phyloP scores from a whole-genome alignment of 2,888 invertebrate genomes.

The Megastigmus dorsalis region DNA sequence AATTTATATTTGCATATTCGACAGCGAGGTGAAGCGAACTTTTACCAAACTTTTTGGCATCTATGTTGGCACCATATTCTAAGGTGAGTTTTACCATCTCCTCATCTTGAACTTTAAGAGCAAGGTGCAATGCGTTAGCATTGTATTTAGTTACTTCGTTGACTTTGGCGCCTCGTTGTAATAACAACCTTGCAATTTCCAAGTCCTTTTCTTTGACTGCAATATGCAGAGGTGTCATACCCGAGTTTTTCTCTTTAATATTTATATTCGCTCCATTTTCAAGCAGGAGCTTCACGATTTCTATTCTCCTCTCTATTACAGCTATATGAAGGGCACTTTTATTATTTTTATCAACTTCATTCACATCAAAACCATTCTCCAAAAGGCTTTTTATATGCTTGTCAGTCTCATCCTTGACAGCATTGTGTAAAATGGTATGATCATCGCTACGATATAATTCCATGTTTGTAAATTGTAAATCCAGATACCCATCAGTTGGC shows the following conservation, averaged over 20 bases:
- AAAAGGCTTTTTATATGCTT: background rate
- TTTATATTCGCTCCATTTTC: constrained; percentile 11
- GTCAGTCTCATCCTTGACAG: background rate
- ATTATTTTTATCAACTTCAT: background rate
- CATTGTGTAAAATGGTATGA: background rate
- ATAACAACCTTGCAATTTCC: constrained; percentile 1
- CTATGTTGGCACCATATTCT: background rate
- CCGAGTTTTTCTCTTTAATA: background rate
- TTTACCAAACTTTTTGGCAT: constrained; percentile 13
- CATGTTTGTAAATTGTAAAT: background rate
- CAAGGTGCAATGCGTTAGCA: constrained; percentile 12
- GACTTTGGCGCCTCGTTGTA: constrained; percentile 1
- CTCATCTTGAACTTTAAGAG: background rate
- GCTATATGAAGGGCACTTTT: constrained; percentile 29
- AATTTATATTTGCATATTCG: constrained; percentile 70
- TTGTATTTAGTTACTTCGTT: constrained; percentile 1
- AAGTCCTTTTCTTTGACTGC: constrained; percentile 1
- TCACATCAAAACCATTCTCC: background rate
- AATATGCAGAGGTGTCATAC: constrained; percentile 20
- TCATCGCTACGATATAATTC: background rate
- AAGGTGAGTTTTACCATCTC: background rate
- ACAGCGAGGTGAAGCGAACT: constrained; percentile 11
- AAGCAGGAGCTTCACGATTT: background rate
- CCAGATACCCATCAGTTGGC: background rate
- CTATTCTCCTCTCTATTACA: background rate